A percentile compares a stretch with the other conserved stretches of the same genome.
Conservation (phyloP, 2,888 invertebrate genomes). For the Drosophila colorata region DNA sequence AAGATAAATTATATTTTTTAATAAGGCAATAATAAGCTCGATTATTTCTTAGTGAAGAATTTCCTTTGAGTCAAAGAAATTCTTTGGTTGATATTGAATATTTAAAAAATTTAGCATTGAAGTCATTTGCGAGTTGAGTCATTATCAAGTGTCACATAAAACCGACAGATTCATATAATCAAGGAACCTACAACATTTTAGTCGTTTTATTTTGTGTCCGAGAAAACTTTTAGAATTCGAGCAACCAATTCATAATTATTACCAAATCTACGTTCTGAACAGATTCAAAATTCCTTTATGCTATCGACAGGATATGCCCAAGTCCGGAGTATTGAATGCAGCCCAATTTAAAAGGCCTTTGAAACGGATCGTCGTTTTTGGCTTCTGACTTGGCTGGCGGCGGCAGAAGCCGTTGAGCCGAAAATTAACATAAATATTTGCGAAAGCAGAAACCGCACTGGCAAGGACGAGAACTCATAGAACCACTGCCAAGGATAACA, state of each 20-base stretch:
- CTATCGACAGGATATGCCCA: conserved; percentile 2
- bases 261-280: neutral
- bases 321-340: conserved; percentile 3
- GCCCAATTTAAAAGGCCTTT: too few relatives aligned
- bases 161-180: too few relatives aligned
- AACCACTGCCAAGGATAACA: conserved; percentile 24
- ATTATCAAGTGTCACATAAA: too few relatives aligned
- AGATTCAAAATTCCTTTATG: neutral
- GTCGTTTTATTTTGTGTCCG: too few relatives aligned
- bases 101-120: too few relatives aligned
- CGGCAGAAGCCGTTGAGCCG: conserved; percentile 35
- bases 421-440: conserved; percentile 55
- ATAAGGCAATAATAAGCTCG: too few relatives aligned
- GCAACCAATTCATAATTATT: neutral
- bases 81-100: too few relatives aligned
- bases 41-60: too few relatives aligned
- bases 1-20: too few relatives aligned
- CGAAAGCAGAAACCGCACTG: conserved; percentile 37
- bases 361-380: neutral
- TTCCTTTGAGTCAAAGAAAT: too few relatives aligned
- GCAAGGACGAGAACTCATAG: conserved; percentile 21
- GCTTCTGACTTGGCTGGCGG: conserved; percentile 25
- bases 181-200: neutral
- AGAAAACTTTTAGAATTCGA: neutral
- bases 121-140: too few relatives aligned